Conservation (phyloP, 2,797 vertebrate genomes). For the Anguilla megastoma region DNA sequence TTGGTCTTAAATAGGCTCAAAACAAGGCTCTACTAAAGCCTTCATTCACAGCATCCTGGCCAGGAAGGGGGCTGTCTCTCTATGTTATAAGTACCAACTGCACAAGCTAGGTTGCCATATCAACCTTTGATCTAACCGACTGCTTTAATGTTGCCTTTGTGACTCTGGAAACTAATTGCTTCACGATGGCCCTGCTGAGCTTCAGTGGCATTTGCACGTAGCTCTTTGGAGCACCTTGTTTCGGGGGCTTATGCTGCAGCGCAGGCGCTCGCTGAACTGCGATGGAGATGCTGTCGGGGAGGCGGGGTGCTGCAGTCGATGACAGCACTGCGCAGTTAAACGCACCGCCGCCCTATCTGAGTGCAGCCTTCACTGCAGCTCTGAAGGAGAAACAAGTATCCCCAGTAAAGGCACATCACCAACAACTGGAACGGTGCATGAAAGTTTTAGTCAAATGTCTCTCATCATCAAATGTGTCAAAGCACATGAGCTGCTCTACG, state of each 20-base stretch:
- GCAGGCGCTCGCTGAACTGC: neutral
- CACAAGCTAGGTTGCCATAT: neutral
- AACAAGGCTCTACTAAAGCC: too few species aligned
- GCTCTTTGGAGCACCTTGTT: neutral
- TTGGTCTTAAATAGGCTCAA: neutral
- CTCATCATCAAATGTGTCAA: neutral
- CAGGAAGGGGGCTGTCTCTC: slow-evolving; percentile 2
- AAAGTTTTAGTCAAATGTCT: neutral
- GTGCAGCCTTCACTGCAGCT: slow-evolving; percentile 15
- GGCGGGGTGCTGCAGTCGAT: neutral
- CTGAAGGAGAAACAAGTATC: slow-evolving; percentile 5
- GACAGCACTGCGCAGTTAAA: neutral
- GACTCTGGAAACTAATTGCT: neutral
- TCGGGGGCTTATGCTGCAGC: neutral
- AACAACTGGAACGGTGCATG: neutral
- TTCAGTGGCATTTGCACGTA: neutral
- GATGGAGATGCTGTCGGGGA: neutral
- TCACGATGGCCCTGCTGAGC: neutral
- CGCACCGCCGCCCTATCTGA: neutral
- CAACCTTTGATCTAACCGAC: neutral
- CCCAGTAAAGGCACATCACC: neutral
- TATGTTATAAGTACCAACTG: neutral
- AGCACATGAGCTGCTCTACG: neutral
- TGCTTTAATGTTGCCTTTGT: slow-evolving; percentile 4
- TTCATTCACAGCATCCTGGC: neutral